Evolutionary conservation across 2,888 invertebrate species (phyloP).

Genomic region (Cryptosula pallasiana): DNA sequence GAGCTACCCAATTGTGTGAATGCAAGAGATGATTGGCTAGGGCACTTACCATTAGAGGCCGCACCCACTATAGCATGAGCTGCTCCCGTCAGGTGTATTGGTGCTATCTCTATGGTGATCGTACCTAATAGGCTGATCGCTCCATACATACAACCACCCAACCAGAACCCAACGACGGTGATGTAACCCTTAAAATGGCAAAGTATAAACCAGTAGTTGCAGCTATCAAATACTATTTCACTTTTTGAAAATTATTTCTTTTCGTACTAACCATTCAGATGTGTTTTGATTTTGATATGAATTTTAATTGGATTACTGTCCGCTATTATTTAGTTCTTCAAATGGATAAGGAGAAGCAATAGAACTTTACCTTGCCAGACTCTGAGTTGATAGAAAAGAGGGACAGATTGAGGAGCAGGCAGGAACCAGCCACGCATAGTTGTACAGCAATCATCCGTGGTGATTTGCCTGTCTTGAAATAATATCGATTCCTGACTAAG

Average conservation of each 20-base stretch:
- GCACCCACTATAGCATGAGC: slow-evolving; percentile 54
- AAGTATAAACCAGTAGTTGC: too few species aligned
- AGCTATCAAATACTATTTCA: neutral
- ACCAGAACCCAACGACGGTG: slow-evolving; percentile 46
- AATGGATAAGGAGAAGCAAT: too few species aligned
- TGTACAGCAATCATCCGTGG: slow-evolving; percentile 23
- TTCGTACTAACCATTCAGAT: neutral
- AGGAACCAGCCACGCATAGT: slow-evolving; percentile 14
- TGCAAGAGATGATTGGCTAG: too few species aligned
- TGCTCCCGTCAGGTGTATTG: slow-evolving; percentile 53
- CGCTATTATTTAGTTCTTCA: too few species aligned
- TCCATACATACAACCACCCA: slow-evolving; percentile 54
- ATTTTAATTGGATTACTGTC: too few species aligned
- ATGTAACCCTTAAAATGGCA: slow-evolving; percentile 42
- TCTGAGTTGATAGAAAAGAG: slow-evolving; percentile 7
- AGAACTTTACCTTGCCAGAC: neutral
- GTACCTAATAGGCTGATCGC: slow-evolving; percentile 55
- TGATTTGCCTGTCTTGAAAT: neutral
- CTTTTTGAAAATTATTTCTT: neutral
- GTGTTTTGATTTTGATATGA: too few species aligned
- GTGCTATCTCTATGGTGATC: slow-evolving; percentile 55
- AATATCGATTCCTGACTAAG: neutral
- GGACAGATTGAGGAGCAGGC: slow-evolving; percentile 20
- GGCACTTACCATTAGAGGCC: slow-evolving; percentile 56
- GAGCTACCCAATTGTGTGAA: too few species aligned